phyloP scores from a whole-genome alignment of 2,113 vertebrate species.

The Nettapus auritus region DNA sequence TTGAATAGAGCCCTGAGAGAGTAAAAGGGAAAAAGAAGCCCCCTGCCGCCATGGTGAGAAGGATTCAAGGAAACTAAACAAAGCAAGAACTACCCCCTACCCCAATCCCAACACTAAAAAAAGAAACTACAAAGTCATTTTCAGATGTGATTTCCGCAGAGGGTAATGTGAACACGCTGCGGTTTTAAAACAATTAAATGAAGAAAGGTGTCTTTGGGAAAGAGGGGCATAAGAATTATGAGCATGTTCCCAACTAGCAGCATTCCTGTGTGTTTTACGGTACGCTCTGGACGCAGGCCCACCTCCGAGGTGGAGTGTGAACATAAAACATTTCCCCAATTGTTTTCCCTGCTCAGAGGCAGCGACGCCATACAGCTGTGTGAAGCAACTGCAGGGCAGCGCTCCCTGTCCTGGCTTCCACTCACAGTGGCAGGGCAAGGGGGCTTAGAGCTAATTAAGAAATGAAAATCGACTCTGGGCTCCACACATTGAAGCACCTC shows the following conservation, averaged over 20 bases:
- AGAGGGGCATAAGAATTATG: not conserved
- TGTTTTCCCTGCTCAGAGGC: not conserved
- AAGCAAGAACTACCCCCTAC: not conserved
- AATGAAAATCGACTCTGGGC: not conserved
- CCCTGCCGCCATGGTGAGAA: not conserved
- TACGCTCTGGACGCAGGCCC: not conserved
- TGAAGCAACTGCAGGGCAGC: not conserved
- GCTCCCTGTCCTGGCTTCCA: not conserved
- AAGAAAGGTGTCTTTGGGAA: constrained; percentile 21
- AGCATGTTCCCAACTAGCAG: not conserved
- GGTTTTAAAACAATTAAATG: not conserved
- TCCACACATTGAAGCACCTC: not conserved
- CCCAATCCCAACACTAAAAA: not conserved
- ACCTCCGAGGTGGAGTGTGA: constrained; percentile 22
- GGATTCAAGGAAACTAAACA: not conserved
- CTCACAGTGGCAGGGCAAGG: rapidly evolving
- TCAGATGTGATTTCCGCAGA: not conserved
- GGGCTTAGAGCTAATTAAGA: not conserved
- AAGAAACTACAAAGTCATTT: not conserved
- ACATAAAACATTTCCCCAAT: constrained; percentile 18
- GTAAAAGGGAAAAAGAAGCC: constrained; percentile 1
- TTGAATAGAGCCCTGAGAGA: constrained; percentile 21
- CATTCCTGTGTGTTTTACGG: constrained; percentile 3
- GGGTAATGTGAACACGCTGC: not conserved
- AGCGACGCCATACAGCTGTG: not conserved